Conservation (phyloP, 2,113 vertebrate genomes). For the Micronycteris hirsuta region DNA sequence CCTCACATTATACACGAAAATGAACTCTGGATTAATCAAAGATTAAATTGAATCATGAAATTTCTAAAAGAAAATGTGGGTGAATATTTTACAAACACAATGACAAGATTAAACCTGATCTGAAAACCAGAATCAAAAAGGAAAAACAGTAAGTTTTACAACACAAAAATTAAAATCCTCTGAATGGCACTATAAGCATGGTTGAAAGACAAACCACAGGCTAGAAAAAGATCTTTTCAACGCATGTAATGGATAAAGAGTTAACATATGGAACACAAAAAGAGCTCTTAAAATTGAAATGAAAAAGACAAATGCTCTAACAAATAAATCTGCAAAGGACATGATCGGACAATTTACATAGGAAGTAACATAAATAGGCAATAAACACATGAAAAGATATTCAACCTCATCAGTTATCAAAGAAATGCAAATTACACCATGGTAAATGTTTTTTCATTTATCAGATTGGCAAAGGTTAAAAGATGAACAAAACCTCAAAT, state of each 20-base stretch:
- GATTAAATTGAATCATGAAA: background rate
- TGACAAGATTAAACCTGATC: background rate
- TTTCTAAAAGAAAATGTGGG: background rate
- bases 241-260: background rate
- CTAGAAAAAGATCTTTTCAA: background rate
- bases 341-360: conserved; percentile 1
- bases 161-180: conserved; percentile 9
- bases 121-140: conserved; percentile 20
- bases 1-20: conserved; percentile 19
- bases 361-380: conserved; percentile 30
- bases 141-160: conserved; percentile 18
- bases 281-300: conserved; percentile 22
- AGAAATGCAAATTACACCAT: conserved; percentile 38
- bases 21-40: conserved; percentile 15
- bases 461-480: conserved; percentile 39
- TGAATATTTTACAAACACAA: conserved; percentile 2
- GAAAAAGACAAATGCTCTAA: background rate
- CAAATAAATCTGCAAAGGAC: background rate
- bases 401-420: background rate
- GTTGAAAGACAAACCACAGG: conserved; percentile 11
- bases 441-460: conserved; percentile 6
- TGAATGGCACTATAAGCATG: background rate
- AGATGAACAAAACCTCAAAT: conserved; percentile 25
- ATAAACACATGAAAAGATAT: conserved; percentile 9
- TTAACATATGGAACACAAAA: conserved; percentile 3